phyloP scores from a whole-genome alignment of 2,113 vertebrate species.

The Turdus rufiventris region DNA sequence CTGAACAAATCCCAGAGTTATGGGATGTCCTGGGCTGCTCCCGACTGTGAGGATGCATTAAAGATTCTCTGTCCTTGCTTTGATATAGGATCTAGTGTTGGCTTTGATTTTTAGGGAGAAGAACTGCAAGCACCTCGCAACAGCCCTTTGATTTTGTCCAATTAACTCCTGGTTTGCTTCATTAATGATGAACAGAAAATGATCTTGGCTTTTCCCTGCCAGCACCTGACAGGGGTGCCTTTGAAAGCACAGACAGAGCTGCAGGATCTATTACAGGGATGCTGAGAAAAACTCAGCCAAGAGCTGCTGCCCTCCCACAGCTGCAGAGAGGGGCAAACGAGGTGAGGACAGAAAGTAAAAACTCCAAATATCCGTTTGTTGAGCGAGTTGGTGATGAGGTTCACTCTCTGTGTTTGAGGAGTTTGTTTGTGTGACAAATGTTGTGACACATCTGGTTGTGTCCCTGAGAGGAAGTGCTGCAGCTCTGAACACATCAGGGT shows the following conservation, averaged over 20 bases:
- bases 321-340: neutral
- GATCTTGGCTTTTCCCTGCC: neutral
- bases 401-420: neutral
- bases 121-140: neutral
- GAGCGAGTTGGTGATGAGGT: neutral
- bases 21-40: neutral
- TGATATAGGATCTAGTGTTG: neutral
- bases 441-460: neutral
- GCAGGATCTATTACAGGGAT: neutral
- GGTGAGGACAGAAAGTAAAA: neutral
- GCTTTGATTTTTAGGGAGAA: neutral
- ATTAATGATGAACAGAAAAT: neutral
- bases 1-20: neutral
- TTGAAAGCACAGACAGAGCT: neutral
- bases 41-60: neutral
- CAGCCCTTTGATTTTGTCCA: neutral
- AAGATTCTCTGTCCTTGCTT: neutral
- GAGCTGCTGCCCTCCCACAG: neutral
- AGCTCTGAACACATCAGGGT: neutral
- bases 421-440: too few relatives aligned
- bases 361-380: neutral
- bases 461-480: neutral
- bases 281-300: neutral
- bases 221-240: neutral
- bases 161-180: constrained; percentile 10